phyloP scores from a whole-genome alignment of 2,113 vertebrate species.

The Aptenodytes forsteri region DNA sequence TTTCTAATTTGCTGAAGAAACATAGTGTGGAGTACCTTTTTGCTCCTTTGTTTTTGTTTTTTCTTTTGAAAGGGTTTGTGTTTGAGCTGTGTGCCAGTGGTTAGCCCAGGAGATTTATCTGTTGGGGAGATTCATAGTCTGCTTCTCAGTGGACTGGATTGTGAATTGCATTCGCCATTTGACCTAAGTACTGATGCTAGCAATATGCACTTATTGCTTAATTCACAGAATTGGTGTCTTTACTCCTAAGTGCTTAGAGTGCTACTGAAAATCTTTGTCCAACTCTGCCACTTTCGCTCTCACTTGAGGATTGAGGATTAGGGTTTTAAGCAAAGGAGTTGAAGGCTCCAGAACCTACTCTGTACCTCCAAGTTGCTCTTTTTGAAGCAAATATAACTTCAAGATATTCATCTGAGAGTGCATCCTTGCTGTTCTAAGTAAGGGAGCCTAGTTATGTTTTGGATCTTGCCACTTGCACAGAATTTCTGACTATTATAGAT shows the following conservation, averaged over 20 bases:
- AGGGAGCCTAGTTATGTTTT: neutral
- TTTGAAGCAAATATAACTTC: neutral
- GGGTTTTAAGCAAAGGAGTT: neutral
- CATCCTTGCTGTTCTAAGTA: slow-evolving; percentile 22
- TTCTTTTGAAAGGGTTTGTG: neutral
- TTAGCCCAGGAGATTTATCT: neutral
- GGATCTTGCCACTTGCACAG: neutral
- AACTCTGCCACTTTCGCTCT: neutral
- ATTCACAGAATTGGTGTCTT: neutral
- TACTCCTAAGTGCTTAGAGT: neutral
- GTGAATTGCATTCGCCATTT: neutral
- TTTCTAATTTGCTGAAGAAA: neutral
- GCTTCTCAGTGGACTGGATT: neutral
- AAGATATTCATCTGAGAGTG: neutral
- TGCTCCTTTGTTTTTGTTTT: neutral
- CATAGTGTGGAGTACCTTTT: neutral
- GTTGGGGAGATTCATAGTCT: neutral
- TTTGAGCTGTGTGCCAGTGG: neutral
- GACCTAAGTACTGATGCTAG: neutral
- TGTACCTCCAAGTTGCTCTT: neutral
- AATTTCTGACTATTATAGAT: neutral
- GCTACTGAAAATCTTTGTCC: slow-evolving; percentile 1
- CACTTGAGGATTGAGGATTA: neutral
- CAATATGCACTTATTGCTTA: neutral
- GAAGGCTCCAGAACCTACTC: neutral